phyloP scores from a whole-genome alignment of 2,113 vertebrate genomes.

The Neomonachus schauinslandi region DNA sequence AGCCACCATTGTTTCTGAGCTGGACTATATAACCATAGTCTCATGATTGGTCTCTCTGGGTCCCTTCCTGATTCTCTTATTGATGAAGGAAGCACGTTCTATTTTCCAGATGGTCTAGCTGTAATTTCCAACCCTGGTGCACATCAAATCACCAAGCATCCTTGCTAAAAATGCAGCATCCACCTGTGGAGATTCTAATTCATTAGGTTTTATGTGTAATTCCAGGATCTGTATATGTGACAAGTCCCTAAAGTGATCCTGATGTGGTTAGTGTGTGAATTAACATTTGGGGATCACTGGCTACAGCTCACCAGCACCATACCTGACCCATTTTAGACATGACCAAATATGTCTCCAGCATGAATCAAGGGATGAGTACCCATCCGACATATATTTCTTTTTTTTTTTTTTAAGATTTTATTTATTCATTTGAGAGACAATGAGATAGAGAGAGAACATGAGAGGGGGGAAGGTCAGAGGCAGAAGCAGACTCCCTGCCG shows the following conservation, averaged over 20 bases:
- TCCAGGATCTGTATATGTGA: neutral
- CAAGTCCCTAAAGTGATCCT: neutral
- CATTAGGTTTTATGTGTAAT: neutral
- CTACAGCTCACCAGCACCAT: neutral
- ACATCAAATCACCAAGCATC: neutral
- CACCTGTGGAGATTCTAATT: neutral
- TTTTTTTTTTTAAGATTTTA: too few relatives aligned
- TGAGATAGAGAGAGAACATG: too few relatives aligned
- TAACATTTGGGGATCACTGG: neutral
- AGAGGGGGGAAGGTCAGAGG: too few relatives aligned
- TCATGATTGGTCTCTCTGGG: neutral
- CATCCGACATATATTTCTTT: neutral
- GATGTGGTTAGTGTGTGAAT: neutral
- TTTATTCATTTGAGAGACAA: too few relatives aligned
- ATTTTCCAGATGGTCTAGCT: neutral
- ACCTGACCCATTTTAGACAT: neutral
- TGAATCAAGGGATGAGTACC: neutral
- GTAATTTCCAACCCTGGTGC: neutral
- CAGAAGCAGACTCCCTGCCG: too few relatives aligned
- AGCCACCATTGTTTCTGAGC: neutral
- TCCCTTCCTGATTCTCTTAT: neutral
- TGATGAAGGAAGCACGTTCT: neutral
- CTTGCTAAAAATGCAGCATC: slow-evolving; percentile 20
- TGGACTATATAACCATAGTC: neutral
- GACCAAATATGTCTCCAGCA: neutral